Evolutionary conservation across 1,140 invertebrate genomes (phyloP), one percentile per base, ranked within the genome.

Genomic region (Drosophila ironensis): DNA sequence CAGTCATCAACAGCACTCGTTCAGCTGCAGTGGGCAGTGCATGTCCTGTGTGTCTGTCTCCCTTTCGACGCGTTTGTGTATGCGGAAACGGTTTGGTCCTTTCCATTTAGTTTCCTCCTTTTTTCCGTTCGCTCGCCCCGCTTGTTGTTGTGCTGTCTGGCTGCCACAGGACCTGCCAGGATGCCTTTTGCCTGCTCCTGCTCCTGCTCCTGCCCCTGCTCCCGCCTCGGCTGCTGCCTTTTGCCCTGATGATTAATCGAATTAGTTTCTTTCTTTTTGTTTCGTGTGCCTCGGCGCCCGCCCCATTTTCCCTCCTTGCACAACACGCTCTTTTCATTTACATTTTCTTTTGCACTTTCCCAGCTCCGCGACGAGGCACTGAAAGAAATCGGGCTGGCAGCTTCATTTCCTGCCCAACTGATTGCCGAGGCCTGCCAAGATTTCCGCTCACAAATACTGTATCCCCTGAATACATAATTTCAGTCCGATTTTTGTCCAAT

Each of bases 241-340:
- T 81, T 59, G 47, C 76, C 60, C 80, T 80, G 80, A 84, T 84
- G 80, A 84, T 84, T 84, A 84, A 84, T 84, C 80, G 80, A 84
- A 84, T 84, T 84, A 84, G 80, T 84, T 84, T 73, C 57, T 63
- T 82, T 81, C 71, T 56, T 56, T 70, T 67, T 60, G 57, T 60
- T 64, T 48, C 44, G 60, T 48, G 41, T 60, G 57, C 25, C 20
- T 28, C 28, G 17, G 35, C 12, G 12, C 8, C 0, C 27, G 22
- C 14, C 8, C 14, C 8, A 24, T 9, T 41, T 19, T 7, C 11
- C 24, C 4, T 8, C n/a, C 9, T 44, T 54, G 24, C 59, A 45
- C 19, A 40, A 57, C 48, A 38, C 37, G 52, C 64, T 73, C 66
- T 54, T 78, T 84, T 86, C 78, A 84, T 84, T 84, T 84, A 84